A percentile compares a stretch with the other conserved stretches of the same genome.
phyloP scores from a whole-genome alignment of 1,140 invertebrate genomes.

The Stenopsyche tienmushanensis region DNA sequence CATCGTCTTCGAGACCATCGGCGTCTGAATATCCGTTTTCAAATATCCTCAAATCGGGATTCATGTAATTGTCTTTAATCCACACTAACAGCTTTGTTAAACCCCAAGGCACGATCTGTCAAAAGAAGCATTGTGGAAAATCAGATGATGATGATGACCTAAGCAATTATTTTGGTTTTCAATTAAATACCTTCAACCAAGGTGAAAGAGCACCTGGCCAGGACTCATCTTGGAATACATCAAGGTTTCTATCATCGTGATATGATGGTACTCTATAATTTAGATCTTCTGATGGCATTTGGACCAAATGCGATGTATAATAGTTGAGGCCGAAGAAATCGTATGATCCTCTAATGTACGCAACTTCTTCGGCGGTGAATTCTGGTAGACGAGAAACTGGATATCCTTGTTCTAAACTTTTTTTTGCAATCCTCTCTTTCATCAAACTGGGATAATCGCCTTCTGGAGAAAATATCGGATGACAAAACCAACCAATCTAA shows the following conservation, averaged over 20 bases:
- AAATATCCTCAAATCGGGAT: constrained; percentile 62
- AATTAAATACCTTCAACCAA: constrained; percentile 58
- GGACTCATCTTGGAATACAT: constrained; percentile 48
- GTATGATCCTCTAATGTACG: constrained; percentile 57
- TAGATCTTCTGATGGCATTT: neutral
- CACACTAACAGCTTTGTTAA: constrained; percentile 63
- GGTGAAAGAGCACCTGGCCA: constrained; percentile 53
- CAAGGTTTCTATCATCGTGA: constrained; percentile 53
- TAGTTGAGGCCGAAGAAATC: constrained; percentile 69
- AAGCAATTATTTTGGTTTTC: constrained; percentile 2
- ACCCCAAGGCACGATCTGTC: constrained; percentile 61
- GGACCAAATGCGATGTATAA: constrained; percentile 51
- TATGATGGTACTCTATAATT: constrained; percentile 48
- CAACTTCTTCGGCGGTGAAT: constrained; percentile 55
- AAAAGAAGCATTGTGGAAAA: neutral
- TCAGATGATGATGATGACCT: neutral
- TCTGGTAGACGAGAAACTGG: constrained; percentile 54
- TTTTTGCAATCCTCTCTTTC: constrained; percentile 53
- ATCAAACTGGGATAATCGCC: constrained; percentile 65
- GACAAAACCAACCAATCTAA: constrained; percentile 53
- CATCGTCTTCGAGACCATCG: constrained; percentile 47
- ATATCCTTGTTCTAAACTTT: constrained; percentile 55
- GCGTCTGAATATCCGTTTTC: constrained; percentile 66
- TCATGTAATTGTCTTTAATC: constrained; percentile 63
- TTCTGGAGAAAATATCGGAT: constrained; percentile 59